Evolutionary conservation across 2,113 vertebrate species (phyloP).

Genomic region (Porphyrio hochstetteri): DNA sequence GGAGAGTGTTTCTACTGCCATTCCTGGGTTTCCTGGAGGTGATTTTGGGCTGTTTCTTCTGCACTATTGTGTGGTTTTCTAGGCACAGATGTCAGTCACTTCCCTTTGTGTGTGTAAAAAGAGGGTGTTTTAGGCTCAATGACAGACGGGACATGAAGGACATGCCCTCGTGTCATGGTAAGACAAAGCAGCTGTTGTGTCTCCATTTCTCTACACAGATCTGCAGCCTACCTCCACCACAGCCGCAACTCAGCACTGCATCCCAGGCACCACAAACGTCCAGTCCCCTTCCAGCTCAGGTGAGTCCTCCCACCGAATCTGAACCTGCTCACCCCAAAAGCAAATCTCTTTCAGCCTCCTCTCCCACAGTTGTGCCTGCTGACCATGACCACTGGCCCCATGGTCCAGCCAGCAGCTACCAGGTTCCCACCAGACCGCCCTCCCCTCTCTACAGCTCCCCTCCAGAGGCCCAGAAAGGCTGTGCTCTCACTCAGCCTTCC

Average conservation of each 20-base stretch:
- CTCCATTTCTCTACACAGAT: conserved; percentile 15
- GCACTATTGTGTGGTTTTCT: not conserved
- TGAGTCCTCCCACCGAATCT: not conserved
- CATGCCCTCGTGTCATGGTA: not conserved
- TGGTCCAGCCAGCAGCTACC: not conserved
- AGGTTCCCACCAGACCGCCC: not conserved
- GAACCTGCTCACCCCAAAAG: rapidly evolving
- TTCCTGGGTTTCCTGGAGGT: not conserved
- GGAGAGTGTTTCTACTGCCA: not conserved
- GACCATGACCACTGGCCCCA: rapidly evolving
- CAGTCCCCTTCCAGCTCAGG: conserved; percentile 71
- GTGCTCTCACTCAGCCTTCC: not conserved
- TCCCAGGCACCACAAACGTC: conserved; percentile 61
- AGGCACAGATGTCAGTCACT: not conserved
- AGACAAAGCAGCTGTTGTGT: not conserved
- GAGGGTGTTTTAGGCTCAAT: not conserved
- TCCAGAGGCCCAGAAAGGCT: not conserved
- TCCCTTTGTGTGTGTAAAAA: not conserved
- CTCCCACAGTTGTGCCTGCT: not conserved
- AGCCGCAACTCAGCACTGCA: conserved; percentile 56
- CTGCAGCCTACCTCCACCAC: conserved; percentile 63
- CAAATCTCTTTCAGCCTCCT: not conserved
- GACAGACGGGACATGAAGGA: not conserved
- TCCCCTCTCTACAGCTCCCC: not conserved
- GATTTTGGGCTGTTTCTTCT: not conserved